These are phyloP conservation scores for Spea bombifrons DNA, from an alignment of 2,113 vertebrate species.

Conservation along the genomic window DNA sequence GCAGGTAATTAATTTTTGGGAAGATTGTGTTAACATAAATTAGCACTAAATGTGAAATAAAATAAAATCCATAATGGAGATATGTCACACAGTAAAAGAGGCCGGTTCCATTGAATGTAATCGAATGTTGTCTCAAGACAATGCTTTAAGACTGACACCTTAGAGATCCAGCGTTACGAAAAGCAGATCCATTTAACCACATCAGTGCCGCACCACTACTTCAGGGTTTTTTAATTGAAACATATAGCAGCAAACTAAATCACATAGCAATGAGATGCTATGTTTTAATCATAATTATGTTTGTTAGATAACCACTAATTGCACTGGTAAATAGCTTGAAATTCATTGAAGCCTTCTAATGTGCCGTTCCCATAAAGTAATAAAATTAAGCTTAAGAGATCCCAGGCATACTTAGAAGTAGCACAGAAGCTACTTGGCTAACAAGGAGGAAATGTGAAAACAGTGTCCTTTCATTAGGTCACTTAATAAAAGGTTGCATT, in stretches of 20 bases:
- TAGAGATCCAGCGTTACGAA: slow-evolving; percentile 1
- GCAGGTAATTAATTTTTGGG: slow-evolving; percentile 46
- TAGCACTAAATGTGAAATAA: slow-evolving; percentile 46
- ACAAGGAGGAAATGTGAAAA: too few species aligned
- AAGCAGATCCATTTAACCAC: slow-evolving; percentile 7
- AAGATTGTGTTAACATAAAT: slow-evolving; percentile 46
- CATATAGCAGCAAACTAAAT: background rate
- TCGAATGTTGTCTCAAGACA: slow-evolving; percentile 28
- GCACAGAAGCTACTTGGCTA: too few species aligned
- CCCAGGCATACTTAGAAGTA: too few species aligned
- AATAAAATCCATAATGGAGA: slow-evolving; percentile 42
- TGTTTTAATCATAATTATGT: slow-evolving; percentile 27
- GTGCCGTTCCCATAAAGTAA: background rate
- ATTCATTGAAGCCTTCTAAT: background rate
- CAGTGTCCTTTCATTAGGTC: too few species aligned
- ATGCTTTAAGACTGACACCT: slow-evolving; percentile 35
- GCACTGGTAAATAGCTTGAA: background rate
- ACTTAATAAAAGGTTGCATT: too few species aligned
- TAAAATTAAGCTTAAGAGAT: background rate
- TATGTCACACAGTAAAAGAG: slow-evolving; percentile 25
- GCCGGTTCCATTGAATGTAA: slow-evolving; percentile 12
- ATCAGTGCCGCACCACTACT: background rate
- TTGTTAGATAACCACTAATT: slow-evolving; percentile 9
- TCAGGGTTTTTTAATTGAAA: background rate
- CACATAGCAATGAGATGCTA: background rate